Conservation (phyloP, 2,888 invertebrate species). For the Eulithis prunata region DNA sequence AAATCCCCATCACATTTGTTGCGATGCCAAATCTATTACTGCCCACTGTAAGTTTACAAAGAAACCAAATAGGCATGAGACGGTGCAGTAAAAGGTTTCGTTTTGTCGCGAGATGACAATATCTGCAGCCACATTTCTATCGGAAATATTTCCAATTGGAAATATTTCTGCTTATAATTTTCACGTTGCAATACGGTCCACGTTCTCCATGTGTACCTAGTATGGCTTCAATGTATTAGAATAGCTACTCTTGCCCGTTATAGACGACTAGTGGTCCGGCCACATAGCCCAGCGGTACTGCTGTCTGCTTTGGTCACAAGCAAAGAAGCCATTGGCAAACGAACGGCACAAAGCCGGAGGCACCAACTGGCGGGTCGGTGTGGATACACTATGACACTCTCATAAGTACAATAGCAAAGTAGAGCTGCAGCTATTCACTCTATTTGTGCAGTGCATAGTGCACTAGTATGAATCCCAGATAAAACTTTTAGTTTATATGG, state of each 20-base stretch:
- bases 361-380: too few species aligned
- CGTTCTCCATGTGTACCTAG: slow-evolving; percentile 5
- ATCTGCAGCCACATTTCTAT: slow-evolving; percentile 55
- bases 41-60: slow-evolving; percentile 48
- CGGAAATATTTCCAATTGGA: slow-evolving; percentile 58
- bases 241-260: not conserved
- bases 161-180: slow-evolving; percentile 57
- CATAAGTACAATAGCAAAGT: too few species aligned
- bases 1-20: slow-evolving; percentile 41
- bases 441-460: too few species aligned
- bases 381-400: too few species aligned
- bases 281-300: too few species aligned
- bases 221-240: slow-evolving; percentile 14
- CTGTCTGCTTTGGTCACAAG: too few species aligned
- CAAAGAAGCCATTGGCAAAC: too few species aligned
- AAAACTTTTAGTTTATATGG: too few species aligned
- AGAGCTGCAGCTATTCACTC: too few species aligned
- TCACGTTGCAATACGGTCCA: slow-evolving; percentile 36
- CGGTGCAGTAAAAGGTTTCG: slow-evolving; percentile 54
- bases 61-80: slow-evolving; percentile 50
- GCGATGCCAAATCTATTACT: slow-evolving; percentile 56
- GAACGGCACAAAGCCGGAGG: too few species aligned
- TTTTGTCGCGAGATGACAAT: slow-evolving; percentile 51
- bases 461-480: too few species aligned
- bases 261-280: too few species aligned